These are phyloP conservation scores for Onthophagus sagittarius DNA, from an alignment of 2,888 invertebrate species.

Conservation along the genomic window DNA sequence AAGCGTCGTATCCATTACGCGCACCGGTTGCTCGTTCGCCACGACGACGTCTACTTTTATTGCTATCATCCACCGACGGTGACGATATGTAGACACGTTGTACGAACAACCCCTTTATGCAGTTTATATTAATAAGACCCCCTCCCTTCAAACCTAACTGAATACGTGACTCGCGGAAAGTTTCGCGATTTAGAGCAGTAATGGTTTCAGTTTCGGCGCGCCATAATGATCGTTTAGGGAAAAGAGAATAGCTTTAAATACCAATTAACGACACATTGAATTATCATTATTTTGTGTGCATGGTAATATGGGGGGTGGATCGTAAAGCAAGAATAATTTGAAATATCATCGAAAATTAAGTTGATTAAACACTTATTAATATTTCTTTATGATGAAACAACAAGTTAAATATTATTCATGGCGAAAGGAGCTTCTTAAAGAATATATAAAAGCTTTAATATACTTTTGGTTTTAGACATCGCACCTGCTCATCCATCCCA, in stretches of 20 bases:
- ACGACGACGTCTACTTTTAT: slow-evolving; percentile 28
- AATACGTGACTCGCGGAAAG: background rate
- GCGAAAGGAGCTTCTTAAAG: too few species aligned
- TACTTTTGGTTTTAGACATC: too few species aligned
- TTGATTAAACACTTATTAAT: too few species aligned
- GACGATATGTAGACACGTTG: slow-evolving; percentile 35
- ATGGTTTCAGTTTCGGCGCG: background rate
- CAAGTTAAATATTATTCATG: too few species aligned
- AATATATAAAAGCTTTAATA: too few species aligned
- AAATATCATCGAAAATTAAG: too few species aligned
- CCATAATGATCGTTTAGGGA: slow-evolving; percentile 2
- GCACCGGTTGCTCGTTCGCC: slow-evolving; percentile 30
- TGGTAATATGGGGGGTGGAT: background rate
- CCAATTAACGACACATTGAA: background rate
- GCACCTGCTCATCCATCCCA: too few species aligned
- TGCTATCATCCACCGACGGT: slow-evolving; percentile 26
- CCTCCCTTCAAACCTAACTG: background rate
- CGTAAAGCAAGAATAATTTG: too few species aligned
- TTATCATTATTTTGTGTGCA: slow-evolving; percentile 1
- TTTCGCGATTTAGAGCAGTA: background rate
- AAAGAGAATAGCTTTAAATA: slow-evolving; percentile 2
- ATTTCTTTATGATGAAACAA: too few species aligned
- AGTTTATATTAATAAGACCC: slow-evolving; percentile 32
- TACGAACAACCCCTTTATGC: slow-evolving; percentile 27
- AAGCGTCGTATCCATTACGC: slow-evolving; percentile 28